Evolutionary conservation across 2,888 invertebrate species (phyloP).

Genomic region (Limnephilus auricula): DNA sequence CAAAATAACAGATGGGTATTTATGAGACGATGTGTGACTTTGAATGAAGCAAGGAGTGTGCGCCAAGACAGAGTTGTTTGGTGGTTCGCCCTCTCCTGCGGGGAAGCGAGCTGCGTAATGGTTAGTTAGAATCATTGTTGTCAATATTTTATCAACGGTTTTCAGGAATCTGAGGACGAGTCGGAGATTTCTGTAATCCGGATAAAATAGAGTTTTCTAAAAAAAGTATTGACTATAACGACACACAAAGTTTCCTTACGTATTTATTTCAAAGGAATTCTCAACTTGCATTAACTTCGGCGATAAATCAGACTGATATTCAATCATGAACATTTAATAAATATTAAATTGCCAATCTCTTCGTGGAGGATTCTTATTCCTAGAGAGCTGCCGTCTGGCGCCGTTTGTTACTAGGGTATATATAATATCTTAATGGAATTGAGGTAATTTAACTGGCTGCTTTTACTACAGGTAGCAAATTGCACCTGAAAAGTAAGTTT

Average conservation of each 20-base stretch:
- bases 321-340: constrained; percentile 1
- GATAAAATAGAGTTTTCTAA: neutral
- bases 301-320: neutral
- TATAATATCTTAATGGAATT: neutral
- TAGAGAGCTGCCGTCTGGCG: neutral
- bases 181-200: neutral
- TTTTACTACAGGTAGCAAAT: neutral
- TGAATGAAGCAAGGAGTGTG: no score
- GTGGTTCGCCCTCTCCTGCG: no score
- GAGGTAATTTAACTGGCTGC: constrained; percentile 24
- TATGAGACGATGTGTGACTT: no score
- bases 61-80: no score
- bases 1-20: no score
- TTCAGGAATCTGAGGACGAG: neutral
- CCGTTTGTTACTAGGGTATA: neutral
- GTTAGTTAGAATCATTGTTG: no score
- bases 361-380: neutral
- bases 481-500: neutral
- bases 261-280: neutral
- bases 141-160: no score
- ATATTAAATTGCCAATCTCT: neutral
- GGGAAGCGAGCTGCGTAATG: no score
- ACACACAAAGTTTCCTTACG: neutral
- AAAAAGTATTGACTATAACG: neutral
- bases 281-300: neutral